A percentile compares a stretch with the other conserved stretches of the same genome.
Evolutionary conservation across 2,797 vertebrate species (phyloP).

Genomic region (Sebastes jordani): DNA sequence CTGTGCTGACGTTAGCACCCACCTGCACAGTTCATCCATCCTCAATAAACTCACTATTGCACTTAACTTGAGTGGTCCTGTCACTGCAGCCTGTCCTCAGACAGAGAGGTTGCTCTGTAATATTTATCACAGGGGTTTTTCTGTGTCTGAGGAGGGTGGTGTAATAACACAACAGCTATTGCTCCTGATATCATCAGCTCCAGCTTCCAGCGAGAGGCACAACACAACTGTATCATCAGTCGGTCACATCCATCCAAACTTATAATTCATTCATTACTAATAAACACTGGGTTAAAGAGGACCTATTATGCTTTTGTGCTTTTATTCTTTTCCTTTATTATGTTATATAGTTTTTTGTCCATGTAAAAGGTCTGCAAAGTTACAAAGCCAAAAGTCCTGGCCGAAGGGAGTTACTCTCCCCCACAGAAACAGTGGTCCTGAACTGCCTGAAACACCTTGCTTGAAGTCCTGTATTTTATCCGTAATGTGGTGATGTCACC

Average conservation of each 20-base stretch:
- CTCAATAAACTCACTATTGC: slow-evolving; percentile 53
- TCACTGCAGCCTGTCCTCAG: slow-evolving; percentile 44
- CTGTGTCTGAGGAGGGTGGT: slow-evolving; percentile 11
- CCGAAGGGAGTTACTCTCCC: too few relatives aligned
- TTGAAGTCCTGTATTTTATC: too few relatives aligned
- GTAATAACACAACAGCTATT: slow-evolving; percentile 15
- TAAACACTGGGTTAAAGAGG: background rate
- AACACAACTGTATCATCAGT: background rate
- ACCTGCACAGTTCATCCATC: slow-evolving; percentile 43
- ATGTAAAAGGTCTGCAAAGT: too few relatives aligned
- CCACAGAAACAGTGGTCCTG: too few relatives aligned
- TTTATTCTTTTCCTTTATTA: too few relatives aligned
- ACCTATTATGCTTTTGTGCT: too few relatives aligned
- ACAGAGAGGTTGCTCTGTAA: slow-evolving; percentile 44
- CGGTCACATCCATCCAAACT: background rate
- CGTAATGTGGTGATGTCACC: too few relatives aligned
- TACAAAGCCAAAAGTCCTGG: too few relatives aligned
- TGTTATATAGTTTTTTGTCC: too few relatives aligned
- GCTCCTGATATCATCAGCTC: background rate
- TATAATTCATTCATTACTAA: background rate
- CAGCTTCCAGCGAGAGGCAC: background rate
- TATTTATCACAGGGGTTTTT: slow-evolving; percentile 56
- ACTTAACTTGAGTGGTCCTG: slow-evolving; percentile 65
- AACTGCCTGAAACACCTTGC: too few relatives aligned
- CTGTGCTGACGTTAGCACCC: slow-evolving; percentile 37